These are phyloP conservation scores for Cartodere bifasciata DNA, from an alignment of 2,888 invertebrate genomes.

Conservation along the genomic window DNA sequence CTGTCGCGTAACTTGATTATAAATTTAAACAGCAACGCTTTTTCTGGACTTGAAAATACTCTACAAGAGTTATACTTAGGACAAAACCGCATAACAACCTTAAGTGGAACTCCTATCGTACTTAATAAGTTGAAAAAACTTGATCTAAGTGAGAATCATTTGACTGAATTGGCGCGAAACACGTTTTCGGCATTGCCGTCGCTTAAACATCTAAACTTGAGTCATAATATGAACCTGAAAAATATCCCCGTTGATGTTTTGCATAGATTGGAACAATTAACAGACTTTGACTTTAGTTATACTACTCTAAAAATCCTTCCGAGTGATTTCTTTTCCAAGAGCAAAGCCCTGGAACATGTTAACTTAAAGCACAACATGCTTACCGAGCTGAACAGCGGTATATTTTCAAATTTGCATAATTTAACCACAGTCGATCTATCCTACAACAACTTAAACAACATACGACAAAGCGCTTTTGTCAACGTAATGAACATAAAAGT, in stretches of 20 bases:
- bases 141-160: slow-evolving; percentile 68
- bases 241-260: slow-evolving; percentile 54
- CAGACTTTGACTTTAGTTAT: slow-evolving; percentile 59
- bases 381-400: slow-evolving; percentile 62
- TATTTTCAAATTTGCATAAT: slow-evolving; percentile 65
- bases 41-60: slow-evolving; percentile 61
- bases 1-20: slow-evolving; percentile 69
- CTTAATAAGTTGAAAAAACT: slow-evolving; percentile 53
- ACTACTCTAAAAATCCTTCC: slow-evolving; percentile 63
- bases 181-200: slow-evolving; percentile 54
- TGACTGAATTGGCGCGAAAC: slow-evolving; percentile 56
- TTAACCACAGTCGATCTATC: slow-evolving; percentile 65
- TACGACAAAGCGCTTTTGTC: slow-evolving; percentile 63
- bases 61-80: slow-evolving; percentile 58
- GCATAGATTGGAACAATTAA: slow-evolving; percentile 54
- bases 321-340: slow-evolving; percentile 56
- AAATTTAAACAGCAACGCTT: slow-evolving; percentile 57
- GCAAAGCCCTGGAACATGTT: slow-evolving; percentile 52
- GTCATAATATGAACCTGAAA: slow-evolving; percentile 56
- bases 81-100: slow-evolving; percentile 57
- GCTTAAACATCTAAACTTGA: slow-evolving; percentile 61
- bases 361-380: slow-evolving; percentile 60
- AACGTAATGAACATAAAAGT: slow-evolving; percentile 62
- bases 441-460: slow-evolving; percentile 62
- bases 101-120: slow-evolving; percentile 51